Evolutionary conservation across 2,113 vertebrate species (phyloP), one percentile per base, ranked within the genome.

Genomic region (Chloebia gouldiae): DNA sequence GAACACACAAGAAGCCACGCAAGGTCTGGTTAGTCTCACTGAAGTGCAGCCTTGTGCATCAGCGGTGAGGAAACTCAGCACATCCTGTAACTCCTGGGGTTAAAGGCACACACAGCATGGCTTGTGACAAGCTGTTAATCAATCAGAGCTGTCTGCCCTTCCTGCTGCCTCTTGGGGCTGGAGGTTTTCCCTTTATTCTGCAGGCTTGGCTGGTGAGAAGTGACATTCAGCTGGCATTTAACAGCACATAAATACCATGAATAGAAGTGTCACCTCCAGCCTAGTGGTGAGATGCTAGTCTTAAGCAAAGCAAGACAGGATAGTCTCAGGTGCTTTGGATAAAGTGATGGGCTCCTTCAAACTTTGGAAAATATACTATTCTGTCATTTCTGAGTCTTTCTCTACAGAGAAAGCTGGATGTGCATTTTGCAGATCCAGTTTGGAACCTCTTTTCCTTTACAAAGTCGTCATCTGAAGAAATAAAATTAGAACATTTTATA

Each of bases 171-270:
- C 70, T 1, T 42, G 47, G 57, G 53, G 70, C 85, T 47, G 53
- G 27, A 53, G 42, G 20, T 53, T 90, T 89, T 51, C 51, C 53
- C 53, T 85, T 11, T 11, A 21, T 44, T 57, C 75, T 53, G 40
- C 61, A 5, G 6, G 30, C 56, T 44, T 56, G 61, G 22, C 70
- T 51, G 27, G 24, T 23, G 44, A 81, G 57, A 65, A 56, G 49
- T 60, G 88, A 82, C 70, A 85, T 87, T 94, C 85, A 87, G 70
- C 30, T 59, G 31, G 69, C 69, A 64, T 84, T 94, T 88, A 61
- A 57, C 39, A 85, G 57, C n/a, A n/a, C n/a, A n/a, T n/a, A n/a
- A 76, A n/a, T 28, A 10, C 63, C 42, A 28, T 11, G 27, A 71
- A 64, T 2, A 60, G 27, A 92, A 51, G 53, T 28, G 63, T 72